phyloP scores from a whole-genome alignment of 2,113 vertebrate species.

The Herpetotheres cachinnans region DNA sequence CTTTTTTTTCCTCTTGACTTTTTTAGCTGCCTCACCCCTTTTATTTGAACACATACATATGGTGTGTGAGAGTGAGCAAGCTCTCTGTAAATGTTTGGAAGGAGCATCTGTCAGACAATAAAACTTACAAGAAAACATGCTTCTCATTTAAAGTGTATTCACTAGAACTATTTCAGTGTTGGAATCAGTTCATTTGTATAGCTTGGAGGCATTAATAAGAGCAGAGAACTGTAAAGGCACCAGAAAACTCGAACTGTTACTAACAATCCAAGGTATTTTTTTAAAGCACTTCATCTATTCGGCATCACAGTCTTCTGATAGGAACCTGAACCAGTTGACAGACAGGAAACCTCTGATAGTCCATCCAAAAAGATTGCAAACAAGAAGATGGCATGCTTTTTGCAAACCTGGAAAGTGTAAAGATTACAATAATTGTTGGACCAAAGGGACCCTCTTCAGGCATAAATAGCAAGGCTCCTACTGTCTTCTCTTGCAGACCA shows the following conservation, averaged over 20 bases:
- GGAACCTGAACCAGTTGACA: constrained; percentile 16
- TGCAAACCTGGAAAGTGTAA: constrained; percentile 67
- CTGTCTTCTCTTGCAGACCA: constrained; percentile 80
- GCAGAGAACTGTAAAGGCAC: constrained; percentile 35
- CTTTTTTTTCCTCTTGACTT: constrained; percentile 45
- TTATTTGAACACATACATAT: constrained; percentile 61
- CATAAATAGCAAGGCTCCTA: constrained; percentile 81
- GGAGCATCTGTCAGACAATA: constrained; percentile 66
- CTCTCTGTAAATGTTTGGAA: constrained; percentile 64
- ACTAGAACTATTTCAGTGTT: constrained; percentile 23
- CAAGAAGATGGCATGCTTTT: constrained; percentile 46
- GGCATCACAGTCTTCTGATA: constrained; percentile 17
- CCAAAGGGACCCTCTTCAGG: constrained; percentile 72
- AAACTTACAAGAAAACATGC: constrained; percentile 59
- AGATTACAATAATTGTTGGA: constrained; percentile 72
- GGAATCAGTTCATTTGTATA: constrained; percentile 43
- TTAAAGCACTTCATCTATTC: constrained; percentile 32
- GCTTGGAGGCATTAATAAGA: constrained; percentile 57
- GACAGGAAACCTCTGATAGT: neutral
- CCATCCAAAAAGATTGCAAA: constrained; percentile 20
- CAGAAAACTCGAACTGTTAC: constrained; percentile 25
- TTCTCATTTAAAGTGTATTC: constrained; percentile 58
- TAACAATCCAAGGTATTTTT: constrained; percentile 10
- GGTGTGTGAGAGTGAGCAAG: constrained; percentile 54
- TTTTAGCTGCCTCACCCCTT: constrained; percentile 56